Base-by-base conservation (phyloP, 1,140 invertebrate genomes). In the Ceratosolen fusciceps region DNA sequence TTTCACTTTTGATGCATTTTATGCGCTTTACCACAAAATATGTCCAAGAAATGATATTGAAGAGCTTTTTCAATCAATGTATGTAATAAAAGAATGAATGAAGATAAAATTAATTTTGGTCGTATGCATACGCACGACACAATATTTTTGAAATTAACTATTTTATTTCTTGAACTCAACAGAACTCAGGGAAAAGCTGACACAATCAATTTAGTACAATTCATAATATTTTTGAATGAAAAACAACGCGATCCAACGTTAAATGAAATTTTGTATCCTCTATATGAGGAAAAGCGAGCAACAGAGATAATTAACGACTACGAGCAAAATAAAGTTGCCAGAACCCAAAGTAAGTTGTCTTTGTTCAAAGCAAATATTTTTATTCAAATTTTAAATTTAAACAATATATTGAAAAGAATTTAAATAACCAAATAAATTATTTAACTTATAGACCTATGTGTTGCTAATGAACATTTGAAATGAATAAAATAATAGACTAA, bases 1-100 rank as follows among this genome's bases (percentile, higher is more conserved):
- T 77, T 99, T 99, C 88, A 99, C 98, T 1, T 99, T 99, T 89
- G 98, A 99, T 81, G 99, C 99, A 87, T 99, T 99, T 90, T 99
- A 99, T 91, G 95, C 96, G 56, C 91, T 99, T 0, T 99, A 99
- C 90, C 98, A 99, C 89, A 99, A 98, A 91, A 99, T 99, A 83
- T 99, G 99, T 89, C 99, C 99, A 12, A 93, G 99, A 82, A 99
- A 98, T 86, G 99, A 99, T 88, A 99, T 99, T 83, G 98, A 99
- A 90, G 98, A 99, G 89, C 91, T 99, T 8, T 99, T 99, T 88
- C 95, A 98, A 88, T 95, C 96, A 67, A 96, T 99, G 98, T 99
- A 92, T 95, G 96, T 94, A 80, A 16, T 70, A 39, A 3, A n/a
- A 29, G 43, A 65, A 68, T 67, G 62, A 19, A 19, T 34, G 21